A percentile compares a stretch with the other conserved stretches of the same genome.
Evolutionary conservation across 2,888 invertebrate genomes (phyloP).

Genomic region (Crepidodera aurea): DNA sequence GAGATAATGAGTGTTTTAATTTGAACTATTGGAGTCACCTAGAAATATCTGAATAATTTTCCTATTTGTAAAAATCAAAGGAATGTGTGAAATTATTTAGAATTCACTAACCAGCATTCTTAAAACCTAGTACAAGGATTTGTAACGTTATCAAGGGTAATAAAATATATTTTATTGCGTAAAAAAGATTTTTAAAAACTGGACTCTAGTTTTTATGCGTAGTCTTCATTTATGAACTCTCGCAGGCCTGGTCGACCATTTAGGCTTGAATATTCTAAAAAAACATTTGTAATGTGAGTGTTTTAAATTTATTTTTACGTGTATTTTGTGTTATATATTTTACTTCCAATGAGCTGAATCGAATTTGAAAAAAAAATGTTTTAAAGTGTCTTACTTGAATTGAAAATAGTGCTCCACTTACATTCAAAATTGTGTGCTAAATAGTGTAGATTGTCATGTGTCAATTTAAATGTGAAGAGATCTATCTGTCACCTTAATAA

Average conservation of each 20-base stretch:
- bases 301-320: too few species aligned
- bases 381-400: too few species aligned
- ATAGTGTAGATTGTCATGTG: conserved; percentile 20
- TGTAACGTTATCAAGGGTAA: conserved; percentile 7
- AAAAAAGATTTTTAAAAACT: conserved; percentile 14
- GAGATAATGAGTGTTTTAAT: too few species aligned
- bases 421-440: neutral
- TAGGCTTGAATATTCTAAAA: conserved; percentile 4
- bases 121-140: neutral
- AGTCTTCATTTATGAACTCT: conserved; percentile 12
- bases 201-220: conserved; percentile 14
- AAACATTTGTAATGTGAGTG: too few species aligned
- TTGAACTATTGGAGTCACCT: too few species aligned
- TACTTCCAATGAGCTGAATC: too few species aligned
- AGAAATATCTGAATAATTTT: too few species aligned
- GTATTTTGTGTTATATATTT: too few species aligned
- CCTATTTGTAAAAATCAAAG: too few species aligned
- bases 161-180: conserved; percentile 21
- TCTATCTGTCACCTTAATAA: conserved; percentile 68
- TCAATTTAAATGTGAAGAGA: conserved; percentile 49
- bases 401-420: neutral
- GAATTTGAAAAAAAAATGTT: too few species aligned
- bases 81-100: too few species aligned
- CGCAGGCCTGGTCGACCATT: neutral
- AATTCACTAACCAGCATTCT: neutral